phyloP scores from a whole-genome alignment of 2,888 invertebrate genomes.

The Cephalotes varians region DNA sequence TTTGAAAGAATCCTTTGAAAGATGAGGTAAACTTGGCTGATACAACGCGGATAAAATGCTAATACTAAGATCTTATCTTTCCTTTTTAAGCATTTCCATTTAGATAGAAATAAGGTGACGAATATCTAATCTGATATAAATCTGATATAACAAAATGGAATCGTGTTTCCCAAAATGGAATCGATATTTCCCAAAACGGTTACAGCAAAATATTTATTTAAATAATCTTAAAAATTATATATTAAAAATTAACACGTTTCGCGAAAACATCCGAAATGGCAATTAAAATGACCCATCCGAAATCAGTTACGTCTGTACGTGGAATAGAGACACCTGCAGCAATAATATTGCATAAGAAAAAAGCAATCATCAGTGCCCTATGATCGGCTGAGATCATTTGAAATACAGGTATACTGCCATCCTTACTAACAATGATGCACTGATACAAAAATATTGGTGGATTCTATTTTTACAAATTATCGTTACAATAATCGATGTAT shows the following conservation, averaged over 20 bases:
- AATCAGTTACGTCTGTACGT: slow-evolving; percentile 59
- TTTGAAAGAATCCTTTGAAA: slow-evolving; percentile 3
- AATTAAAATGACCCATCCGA: slow-evolving; percentile 56
- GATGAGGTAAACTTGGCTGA: slow-evolving; percentile 62
- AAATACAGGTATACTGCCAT: slow-evolving; percentile 57
- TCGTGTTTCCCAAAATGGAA: background rate
- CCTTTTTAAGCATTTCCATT: slow-evolving; percentile 55
- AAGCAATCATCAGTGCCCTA: slow-evolving; percentile 54
- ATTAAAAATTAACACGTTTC: slow-evolving; percentile 54
- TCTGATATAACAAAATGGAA: slow-evolving; percentile 52
- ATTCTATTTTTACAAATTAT: background rate
- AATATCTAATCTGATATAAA: slow-evolving; percentile 61
- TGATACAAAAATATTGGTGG: slow-evolving; percentile 65
- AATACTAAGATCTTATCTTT: slow-evolving; percentile 33
- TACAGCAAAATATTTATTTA: slow-evolving; percentile 59
- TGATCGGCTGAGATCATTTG: slow-evolving; percentile 66
- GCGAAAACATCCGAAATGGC: slow-evolving; percentile 49
- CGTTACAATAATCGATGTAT: background rate
- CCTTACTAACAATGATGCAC: slow-evolving; percentile 47
- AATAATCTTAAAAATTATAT: slow-evolving; percentile 58
- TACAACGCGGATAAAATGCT: slow-evolving; percentile 55
- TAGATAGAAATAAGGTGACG: slow-evolving; percentile 54
- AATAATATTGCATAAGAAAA: slow-evolving; percentile 56
- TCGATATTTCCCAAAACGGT: background rate
- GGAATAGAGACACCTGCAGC: slow-evolving; percentile 45